Percentiles rank a stretch among this genome's conserved stretches.
Conservation (phyloP, 2,113 vertebrate species). For the Prunella fulvescens region DNA sequence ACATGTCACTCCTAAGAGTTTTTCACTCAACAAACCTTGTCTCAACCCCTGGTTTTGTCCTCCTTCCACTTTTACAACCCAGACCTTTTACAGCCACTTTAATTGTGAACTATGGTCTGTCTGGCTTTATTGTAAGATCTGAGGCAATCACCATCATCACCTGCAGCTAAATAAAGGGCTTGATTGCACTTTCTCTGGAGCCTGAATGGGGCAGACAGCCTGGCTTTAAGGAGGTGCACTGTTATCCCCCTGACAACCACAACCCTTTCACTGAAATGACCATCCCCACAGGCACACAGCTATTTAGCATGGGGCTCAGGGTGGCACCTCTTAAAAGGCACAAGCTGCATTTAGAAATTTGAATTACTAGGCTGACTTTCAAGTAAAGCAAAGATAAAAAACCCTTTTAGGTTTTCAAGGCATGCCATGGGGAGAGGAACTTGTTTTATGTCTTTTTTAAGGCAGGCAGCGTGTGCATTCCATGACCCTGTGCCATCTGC, state of each 20-base stretch:
- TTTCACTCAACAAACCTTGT: neutral
- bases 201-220: neutral
- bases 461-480: neutral
- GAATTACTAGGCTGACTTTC: neutral
- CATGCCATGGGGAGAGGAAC: neutral
- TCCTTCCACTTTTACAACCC: neutral
- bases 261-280: neutral
- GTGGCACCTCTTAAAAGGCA: neutral
- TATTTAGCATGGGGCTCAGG: neutral
- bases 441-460: neutral
- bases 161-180: neutral
- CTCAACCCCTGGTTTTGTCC: neutral
- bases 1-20: neutral
- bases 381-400: neutral
- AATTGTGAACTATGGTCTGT: neutral
- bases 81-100: neutral
- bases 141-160: neutral
- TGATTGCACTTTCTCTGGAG: neutral
- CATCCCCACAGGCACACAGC: neutral
- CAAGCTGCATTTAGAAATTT: neutral
- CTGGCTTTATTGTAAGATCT: neutral
- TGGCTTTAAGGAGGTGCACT: neutral
- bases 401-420: neutral
- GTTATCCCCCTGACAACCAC: neutral
- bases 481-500: neutral